Base-by-base conservation (phyloP, 2,113 vertebrate species). In the Planiliza haematocheilus region DNA sequence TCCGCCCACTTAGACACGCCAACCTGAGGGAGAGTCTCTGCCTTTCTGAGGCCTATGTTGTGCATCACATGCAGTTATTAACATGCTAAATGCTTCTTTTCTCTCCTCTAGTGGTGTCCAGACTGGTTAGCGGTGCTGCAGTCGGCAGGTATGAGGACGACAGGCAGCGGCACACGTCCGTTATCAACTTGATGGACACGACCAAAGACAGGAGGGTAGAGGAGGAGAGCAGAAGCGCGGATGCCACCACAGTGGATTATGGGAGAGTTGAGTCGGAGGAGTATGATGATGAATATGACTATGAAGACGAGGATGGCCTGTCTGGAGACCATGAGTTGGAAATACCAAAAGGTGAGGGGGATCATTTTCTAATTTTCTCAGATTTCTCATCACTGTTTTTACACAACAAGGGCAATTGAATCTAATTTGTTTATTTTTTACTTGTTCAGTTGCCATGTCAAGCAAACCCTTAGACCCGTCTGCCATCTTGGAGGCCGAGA, bases 391-490 rank as follows among this genome's bases (percentile, higher is more conserved):
- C 7, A 1, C 7, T n/a, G 17, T 36, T 59, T 38, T 43, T 10
- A 16, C 5, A n/a, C 10, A 14, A 7, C 2, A 14, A 10, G 34
- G 36, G 30, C 8, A 38, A 9, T 24, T 1, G 36, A 39, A 24
- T 60, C 0, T 59, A 46, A 41, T 38, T 13, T 62, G 8, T 30
- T 18, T 2, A 41, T n/a, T 38, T 2, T 48, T 43, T 1, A 41
- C 0, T 60, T 38, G 70, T 82, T 74, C 81, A 98, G 97, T 96
- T 59, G 94, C 95, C 50, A 95, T 96, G 91, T 95, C 96, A 24
- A 95, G 95, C 55, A 97, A 96, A 86, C 95, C 96, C 48, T 94
- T 95, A 92, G 93, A 95, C 59, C 86, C 92, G 0, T 76, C 87
- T 4, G 24, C 68, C 14, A 78, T 89, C 10, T 56, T 91, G 75